Conservation (phyloP, 2,113 vertebrate species). For the Etheostoma cragini region DNA sequence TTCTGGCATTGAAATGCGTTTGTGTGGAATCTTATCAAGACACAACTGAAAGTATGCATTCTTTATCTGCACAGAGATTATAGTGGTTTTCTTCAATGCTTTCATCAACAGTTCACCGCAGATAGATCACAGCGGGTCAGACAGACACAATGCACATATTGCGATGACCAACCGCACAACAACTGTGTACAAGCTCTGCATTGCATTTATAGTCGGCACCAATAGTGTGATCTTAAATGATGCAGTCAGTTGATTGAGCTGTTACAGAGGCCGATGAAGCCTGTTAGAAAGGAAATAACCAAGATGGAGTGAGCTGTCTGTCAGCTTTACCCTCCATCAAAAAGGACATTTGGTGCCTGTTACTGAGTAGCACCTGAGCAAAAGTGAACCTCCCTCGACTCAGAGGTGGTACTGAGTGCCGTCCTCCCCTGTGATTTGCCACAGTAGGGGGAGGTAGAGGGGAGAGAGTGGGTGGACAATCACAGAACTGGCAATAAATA, state of each 20-base stretch:
- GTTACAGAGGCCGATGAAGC: conserved; percentile 45
- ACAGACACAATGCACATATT: conserved; percentile 9
- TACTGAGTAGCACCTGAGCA: conserved; percentile 66
- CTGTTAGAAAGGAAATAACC: conserved; percentile 55
- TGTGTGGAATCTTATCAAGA: conserved; percentile 23
- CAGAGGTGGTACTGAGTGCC: conserved; percentile 63
- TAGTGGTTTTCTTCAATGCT: conserved; percentile 24
- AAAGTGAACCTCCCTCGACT: conserved; percentile 60
- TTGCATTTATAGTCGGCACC: conserved; percentile 36
- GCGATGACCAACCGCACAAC: conserved; percentile 20
- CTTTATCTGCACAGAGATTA: conserved; percentile 37
- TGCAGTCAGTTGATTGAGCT: conserved; percentile 61
- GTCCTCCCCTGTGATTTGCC: conserved; percentile 78
- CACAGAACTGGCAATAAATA: conserved; percentile 73
- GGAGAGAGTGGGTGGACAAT: conserved; percentile 51
- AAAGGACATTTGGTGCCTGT: conserved; percentile 66
- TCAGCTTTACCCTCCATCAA: conserved; percentile 64
- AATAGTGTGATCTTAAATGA: conserved; percentile 64
- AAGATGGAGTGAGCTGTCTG: conserved; percentile 62
- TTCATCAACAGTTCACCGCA: conserved; percentile 40
- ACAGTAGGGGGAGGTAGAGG: conserved; percentile 59
- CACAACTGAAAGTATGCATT: conserved; percentile 14
- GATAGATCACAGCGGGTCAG: conserved; percentile 24
- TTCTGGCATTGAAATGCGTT: conserved; percentile 20
- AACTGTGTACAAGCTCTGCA: conserved; percentile 10